Evolutionary conservation across 1,140 invertebrate species (phyloP), one percentile per base, ranked within the genome.

Genomic region (Pseudomyrmex sp.): DNA sequence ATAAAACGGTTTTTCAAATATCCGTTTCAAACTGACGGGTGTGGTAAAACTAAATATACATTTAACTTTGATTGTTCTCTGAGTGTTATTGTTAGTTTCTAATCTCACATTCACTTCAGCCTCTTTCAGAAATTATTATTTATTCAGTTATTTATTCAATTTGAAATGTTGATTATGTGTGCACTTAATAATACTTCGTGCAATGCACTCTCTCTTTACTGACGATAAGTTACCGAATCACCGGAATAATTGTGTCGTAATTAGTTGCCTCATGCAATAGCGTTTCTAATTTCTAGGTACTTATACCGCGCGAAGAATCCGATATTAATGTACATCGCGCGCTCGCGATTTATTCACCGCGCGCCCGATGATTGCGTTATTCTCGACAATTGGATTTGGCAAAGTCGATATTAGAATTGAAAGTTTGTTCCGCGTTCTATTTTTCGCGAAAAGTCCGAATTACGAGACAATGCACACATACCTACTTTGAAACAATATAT

Each of bases 231-330:
- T 44, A 13, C 20, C 46, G 23, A 26, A 54, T 12, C 26, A 35
- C 66, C 23, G 46, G 46, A 75, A 76, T 75, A 9, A 76, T 66
- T 66, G 66, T 66, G 26, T 7, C 18, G 35, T 52, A 75, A 63
- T 75, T 52, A 75, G 61, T 54, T 65, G 61, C 23, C 23, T 15
- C 73, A 76, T 61, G 73, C 74, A 66, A 76, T 52, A 20, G 23
- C 26, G 26, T 66, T 77, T 66, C 26, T 18, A 66, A 77, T 77
- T 77, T 65, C 74, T 77, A 56, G 46, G 23, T n/a, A 59, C 12
- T n/a, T 76, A 66, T 63, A 15, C 35, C 72, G 20, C 12, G 58
- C 20, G 5, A 26, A 18, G 20, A 75, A 63, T n/a, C 15, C 12
- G 72, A 13, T 20, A 56, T 62, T 35, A 35, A 35, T 35, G 35